These are phyloP conservation scores for Cryptotermes secundus DNA, from an alignment of 1,140 invertebrate genomes.

Conservation along the genomic window DNA sequence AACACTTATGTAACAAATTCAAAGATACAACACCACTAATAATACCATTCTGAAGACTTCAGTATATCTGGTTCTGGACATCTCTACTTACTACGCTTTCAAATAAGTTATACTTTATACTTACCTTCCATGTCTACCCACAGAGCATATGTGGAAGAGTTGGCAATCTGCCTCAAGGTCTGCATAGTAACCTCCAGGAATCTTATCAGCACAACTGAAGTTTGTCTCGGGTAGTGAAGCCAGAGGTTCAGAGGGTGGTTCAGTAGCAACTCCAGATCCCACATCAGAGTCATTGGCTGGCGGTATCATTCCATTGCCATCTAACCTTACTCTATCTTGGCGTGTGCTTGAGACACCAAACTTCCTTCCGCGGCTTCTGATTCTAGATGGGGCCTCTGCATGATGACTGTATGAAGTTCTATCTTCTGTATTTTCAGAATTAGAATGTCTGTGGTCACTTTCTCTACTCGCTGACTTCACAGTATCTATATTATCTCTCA, in stretches of 20 bases:
- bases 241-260: neutral
- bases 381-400: neutral
- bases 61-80: neutral
- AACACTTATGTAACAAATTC: too few species aligned
- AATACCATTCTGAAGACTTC: neutral
- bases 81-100: neutral
- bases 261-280: neutral
- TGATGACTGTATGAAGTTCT: neutral
- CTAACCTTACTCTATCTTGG: neutral
- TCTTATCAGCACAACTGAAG: slow-evolving; percentile 60
- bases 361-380: neutral
- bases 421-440: neutral
- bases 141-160: slow-evolving; percentile 50
- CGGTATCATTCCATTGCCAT: neutral
- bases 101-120: slow-evolving; percentile 29
- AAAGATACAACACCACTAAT: too few species aligned
- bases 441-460: neutral
- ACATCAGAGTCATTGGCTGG: neutral
- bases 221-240: slow-evolving; percentile 52
- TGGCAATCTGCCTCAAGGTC: slow-evolving; percentile 57
- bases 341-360: neutral
- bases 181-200: slow-evolving; percentile 61
- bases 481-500: neutral
- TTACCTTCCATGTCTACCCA: slow-evolving; percentile 43
- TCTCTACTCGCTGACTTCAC: neutral